A percentile compares a stretch with the other conserved stretches of the same genome.
These are phyloP conservation scores for Aspidoscelis tigris DNA, from an alignment of 2,113 vertebrate genomes.

Conservation along the genomic window DNA sequence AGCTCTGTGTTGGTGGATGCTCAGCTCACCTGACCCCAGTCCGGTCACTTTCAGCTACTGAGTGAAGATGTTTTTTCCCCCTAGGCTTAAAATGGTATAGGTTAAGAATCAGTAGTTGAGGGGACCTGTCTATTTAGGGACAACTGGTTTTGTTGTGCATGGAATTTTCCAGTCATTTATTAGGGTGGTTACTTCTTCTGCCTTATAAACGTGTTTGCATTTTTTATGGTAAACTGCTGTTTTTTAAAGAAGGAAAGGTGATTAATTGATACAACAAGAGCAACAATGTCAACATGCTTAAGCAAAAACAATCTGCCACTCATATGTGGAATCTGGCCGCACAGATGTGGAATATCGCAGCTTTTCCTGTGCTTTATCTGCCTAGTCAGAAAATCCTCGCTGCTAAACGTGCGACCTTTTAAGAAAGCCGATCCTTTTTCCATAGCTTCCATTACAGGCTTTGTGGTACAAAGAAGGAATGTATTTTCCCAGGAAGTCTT, in stretches of 20 bases:
- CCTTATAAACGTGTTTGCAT: too few relatives aligned
- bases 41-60: too few relatives aligned
- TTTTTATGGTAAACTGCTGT: too few relatives aligned
- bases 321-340: too few relatives aligned
- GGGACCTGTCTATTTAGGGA: too few relatives aligned
- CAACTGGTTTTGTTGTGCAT: too few relatives aligned
- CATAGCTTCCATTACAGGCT: not conserved
- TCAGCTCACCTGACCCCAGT: too few relatives aligned
- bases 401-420: not conserved
- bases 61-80: too few relatives aligned
- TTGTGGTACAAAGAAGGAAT: constrained; percentile 13
- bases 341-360: not conserved
- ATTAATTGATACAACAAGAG: not conserved
- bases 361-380: not conserved
- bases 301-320: not conserved
- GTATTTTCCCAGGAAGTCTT: not conserved
- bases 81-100: too few relatives aligned
- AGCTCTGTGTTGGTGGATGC: too few relatives aligned
- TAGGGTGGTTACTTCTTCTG: not conserved
- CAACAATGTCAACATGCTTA: not conserved
- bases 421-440: not conserved
- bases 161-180: not conserved
- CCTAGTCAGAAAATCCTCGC: not conserved
- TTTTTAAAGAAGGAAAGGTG: not conserved
- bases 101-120: not conserved